Conservation (phyloP, 2,888 invertebrate species). For the Xestia sexstrigata region DNA sequence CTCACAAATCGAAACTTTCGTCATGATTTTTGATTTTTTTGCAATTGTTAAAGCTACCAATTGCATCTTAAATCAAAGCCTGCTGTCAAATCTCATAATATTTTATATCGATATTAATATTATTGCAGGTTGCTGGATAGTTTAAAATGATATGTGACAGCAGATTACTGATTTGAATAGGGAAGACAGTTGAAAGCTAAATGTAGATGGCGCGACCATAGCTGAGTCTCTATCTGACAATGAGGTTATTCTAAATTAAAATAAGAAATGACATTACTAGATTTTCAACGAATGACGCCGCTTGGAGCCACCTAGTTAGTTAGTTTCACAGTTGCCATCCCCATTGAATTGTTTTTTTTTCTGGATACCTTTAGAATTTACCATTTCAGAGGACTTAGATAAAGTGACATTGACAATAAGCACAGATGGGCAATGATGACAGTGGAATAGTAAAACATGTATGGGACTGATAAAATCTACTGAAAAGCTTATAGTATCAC, state of each 20-base stretch:
- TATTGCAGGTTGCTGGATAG: slow-evolving; percentile 31
- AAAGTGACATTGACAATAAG: not conserved
- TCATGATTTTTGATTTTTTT: too few relatives aligned
- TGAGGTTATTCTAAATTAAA: too few relatives aligned
- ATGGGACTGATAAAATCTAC: not conserved
- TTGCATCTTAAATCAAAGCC: not conserved
- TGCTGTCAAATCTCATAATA: slow-evolving; percentile 1
- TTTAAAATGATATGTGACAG: slow-evolving; percentile 15
- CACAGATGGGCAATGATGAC: not conserved
- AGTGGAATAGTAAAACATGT: not conserved
- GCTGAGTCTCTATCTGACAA: too few relatives aligned
- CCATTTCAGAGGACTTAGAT: too few relatives aligned
- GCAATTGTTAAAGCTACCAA: not conserved
- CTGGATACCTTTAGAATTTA: not conserved
- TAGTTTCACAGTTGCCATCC: not conserved
- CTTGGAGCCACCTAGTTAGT: not conserved
- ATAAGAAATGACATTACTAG: not conserved
- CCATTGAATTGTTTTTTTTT: not conserved
- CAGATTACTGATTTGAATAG: not conserved
- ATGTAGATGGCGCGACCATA: not conserved
- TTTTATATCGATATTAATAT: slow-evolving; percentile 23
- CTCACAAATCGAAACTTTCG: not conserved
- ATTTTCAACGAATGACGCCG: not conserved
- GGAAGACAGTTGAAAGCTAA: not conserved
- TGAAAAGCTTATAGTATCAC: not conserved